phyloP scores from a whole-genome alignment of 2,113 vertebrate genomes.

The Myrmecophaga tridactyla region DNA sequence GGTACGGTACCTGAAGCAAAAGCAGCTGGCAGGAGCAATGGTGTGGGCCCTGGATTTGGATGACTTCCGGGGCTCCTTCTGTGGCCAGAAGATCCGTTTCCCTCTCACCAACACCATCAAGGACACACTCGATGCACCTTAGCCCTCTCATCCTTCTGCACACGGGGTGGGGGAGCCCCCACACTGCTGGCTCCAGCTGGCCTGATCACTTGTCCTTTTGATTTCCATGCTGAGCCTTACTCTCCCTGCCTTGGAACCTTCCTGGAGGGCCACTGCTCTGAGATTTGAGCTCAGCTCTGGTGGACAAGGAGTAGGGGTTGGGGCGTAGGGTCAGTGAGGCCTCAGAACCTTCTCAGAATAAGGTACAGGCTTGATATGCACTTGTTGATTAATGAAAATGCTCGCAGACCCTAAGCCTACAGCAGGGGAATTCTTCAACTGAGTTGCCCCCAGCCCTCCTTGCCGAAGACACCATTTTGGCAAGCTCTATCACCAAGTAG shows the following conservation, averaged over 20 bases:
- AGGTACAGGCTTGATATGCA: fast-evolving
- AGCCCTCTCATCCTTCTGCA: background rate
- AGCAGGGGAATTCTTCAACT: background rate
- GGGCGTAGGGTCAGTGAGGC: background rate
- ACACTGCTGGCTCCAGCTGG: background rate
- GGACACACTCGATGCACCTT: slow-evolving; percentile 75
- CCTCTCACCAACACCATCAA: slow-evolving; percentile 85
- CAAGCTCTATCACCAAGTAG: background rate
- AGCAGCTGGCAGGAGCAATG: slow-evolving; percentile 85
- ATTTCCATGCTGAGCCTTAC: background rate
- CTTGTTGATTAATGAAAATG: background rate
- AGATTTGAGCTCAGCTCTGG: background rate
- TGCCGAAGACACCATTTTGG: background rate
- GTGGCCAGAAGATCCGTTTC: slow-evolving; percentile 82
- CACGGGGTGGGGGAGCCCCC: background rate
- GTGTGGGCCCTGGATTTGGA: slow-evolving; percentile 89
- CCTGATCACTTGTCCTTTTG: background rate
- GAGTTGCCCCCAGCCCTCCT: background rate
- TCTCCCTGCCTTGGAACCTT: background rate
- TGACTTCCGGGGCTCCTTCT: slow-evolving; percentile 87
- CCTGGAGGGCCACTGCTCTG: background rate
- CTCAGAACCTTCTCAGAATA: background rate
- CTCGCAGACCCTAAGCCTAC: background rate
- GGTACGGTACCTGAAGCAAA: slow-evolving; percentile 85
- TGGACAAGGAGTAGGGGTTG: background rate